These are phyloP conservation scores for Tetrapedia diversipes DNA, from an alignment of 2,888 invertebrate genomes.

Conservation along the genomic window DNA sequence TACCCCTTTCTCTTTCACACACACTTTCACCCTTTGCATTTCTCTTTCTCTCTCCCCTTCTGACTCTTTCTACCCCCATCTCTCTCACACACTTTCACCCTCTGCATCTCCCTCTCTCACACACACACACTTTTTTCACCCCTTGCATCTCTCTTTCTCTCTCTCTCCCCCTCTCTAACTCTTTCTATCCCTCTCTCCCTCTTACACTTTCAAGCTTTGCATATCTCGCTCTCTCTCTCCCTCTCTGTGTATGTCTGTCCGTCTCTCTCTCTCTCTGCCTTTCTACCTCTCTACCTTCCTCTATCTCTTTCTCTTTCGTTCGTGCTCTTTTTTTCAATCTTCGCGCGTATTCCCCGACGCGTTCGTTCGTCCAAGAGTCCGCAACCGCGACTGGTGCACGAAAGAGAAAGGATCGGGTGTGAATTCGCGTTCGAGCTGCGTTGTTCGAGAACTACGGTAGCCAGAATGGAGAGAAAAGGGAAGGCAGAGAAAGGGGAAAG, in stretches of 20 bases:
- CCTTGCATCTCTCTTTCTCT: not conserved
- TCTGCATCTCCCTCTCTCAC: not conserved
- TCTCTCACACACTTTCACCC: not conserved
- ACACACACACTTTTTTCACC: too few relatives aligned
- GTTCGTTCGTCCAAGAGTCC: constrained; percentile 66
- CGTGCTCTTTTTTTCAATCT: constrained; percentile 41
- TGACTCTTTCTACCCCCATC: too few relatives aligned
- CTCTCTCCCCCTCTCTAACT: not conserved
- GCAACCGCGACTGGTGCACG: constrained; percentile 74
- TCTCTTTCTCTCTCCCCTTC: too few relatives aligned
- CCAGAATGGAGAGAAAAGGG: not conserved
- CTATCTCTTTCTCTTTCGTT: too few relatives aligned
- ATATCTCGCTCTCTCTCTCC: not conserved
- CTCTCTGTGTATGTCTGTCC: not conserved
- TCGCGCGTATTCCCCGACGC: constrained; percentile 39
- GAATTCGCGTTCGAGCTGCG: constrained; percentile 55
- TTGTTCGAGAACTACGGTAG: constrained; percentile 3
- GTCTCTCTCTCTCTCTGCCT: not conserved
- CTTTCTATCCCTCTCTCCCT: too few relatives aligned
- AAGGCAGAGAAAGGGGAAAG: constrained; percentile 9
- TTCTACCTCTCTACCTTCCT: too few relatives aligned
- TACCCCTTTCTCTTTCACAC: too few relatives aligned
- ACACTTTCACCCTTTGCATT: too few relatives aligned
- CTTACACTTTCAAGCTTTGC: too few relatives aligned
- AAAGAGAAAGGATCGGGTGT: constrained; percentile 72